Evolutionary conservation across 2,113 vertebrate species (phyloP).

Genomic region (Loxodonta africana): DNA sequence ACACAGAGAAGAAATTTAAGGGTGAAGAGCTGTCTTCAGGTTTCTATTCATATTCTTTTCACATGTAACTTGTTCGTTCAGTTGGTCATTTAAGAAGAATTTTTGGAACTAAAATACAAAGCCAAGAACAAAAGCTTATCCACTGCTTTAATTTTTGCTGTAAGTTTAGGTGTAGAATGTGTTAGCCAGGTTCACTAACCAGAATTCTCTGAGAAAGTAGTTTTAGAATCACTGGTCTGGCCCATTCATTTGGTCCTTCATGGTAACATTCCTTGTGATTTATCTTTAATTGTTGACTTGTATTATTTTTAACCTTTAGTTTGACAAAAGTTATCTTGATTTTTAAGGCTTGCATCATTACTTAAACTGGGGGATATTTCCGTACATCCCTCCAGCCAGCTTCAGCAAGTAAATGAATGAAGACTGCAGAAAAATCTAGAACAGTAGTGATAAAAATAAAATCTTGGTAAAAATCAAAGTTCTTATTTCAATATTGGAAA

Average conservation of each 20-base stretch:
- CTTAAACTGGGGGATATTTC: background rate
- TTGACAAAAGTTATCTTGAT: conserved; percentile 11
- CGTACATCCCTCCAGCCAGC: background rate
- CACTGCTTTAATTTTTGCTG: background rate
- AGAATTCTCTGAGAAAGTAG: background rate
- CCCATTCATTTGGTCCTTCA: background rate
- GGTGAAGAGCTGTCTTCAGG: background rate
- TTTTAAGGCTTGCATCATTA: background rate
- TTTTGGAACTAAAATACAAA: background rate
- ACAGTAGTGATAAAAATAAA: conserved; percentile 34
- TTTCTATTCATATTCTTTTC: conserved; percentile 23
- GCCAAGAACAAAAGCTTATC: background rate
- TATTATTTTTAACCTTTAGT: conserved; percentile 40
- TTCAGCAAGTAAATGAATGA: conserved; percentile 19
- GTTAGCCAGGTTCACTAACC: background rate
- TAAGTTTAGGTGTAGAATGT: background rate
- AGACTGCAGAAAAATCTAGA: background rate
- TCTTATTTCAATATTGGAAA: conserved; percentile 64
- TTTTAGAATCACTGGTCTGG: background rate
- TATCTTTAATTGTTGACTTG: background rate
- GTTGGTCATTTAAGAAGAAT: background rate
- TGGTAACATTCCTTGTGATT: conserved; percentile 19
- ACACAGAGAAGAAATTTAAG: background rate
- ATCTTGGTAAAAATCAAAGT: conserved; percentile 41
- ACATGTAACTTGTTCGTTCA: conserved; percentile 14